Conservation (phyloP, 1,140 invertebrate genomes). For the Euwallacea similis region DNA sequence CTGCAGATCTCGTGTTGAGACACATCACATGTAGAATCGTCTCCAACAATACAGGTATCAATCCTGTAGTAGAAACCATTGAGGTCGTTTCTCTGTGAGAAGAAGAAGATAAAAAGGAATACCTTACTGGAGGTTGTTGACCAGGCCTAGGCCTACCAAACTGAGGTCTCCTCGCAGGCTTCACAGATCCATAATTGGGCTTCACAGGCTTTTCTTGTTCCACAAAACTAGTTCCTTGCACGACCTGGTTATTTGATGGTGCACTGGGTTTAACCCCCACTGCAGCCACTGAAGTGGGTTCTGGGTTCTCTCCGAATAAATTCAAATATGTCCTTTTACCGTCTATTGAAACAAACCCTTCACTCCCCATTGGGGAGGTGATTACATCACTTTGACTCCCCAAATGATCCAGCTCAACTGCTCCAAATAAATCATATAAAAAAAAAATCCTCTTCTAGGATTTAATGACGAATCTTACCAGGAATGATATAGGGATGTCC, state of each 20-base stretch:
- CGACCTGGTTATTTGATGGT: constrained; percentile 49
- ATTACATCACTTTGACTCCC: constrained; percentile 64
- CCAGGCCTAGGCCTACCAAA: constrained; percentile 58
- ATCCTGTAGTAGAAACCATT: constrained; percentile 60
- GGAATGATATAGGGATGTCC: constrained; percentile 60
- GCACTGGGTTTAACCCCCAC: constrained; percentile 47
- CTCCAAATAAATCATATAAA: constrained; percentile 15
- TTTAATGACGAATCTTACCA: constrained; percentile 48
- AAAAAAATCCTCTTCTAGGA: constrained; percentile 7
- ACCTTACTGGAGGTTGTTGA: constrained; percentile 64
- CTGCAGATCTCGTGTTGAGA: constrained; percentile 85
- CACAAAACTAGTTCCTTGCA: constrained; percentile 59
- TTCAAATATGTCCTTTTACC: constrained; percentile 87
- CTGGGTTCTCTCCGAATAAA: constrained; percentile 65
- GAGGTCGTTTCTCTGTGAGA: neutral
- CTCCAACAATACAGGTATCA: constrained; percentile 92
- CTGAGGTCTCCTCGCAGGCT: constrained; percentile 56
- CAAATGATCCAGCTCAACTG: constrained; percentile 50
- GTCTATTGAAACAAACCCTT: constrained; percentile 90
- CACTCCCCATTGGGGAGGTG: constrained; percentile 72
- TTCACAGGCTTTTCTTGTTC: constrained; percentile 52
- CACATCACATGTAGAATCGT: constrained; percentile 87
- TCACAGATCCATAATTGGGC: constrained; percentile 42
- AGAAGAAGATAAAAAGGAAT: constrained; percentile 2
- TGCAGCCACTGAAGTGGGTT: constrained; percentile 42